phyloP scores from a whole-genome alignment of 2,113 vertebrate genomes.

The Ploceus nigricollis region DNA sequence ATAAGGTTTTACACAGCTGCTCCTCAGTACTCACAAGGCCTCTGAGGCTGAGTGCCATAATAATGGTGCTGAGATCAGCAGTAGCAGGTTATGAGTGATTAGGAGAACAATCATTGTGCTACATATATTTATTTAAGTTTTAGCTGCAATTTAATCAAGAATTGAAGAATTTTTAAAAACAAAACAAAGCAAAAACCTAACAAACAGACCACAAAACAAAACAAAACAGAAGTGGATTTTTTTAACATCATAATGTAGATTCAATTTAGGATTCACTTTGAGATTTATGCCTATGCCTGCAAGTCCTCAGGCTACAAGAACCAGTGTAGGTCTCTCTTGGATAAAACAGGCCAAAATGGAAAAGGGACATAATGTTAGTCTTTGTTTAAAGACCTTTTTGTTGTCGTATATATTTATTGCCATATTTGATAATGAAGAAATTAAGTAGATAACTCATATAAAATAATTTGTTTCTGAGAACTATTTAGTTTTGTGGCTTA shows the following conservation, averaged over 20 bases:
- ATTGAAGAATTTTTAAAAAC: not conserved
- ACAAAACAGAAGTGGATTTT: not conserved
- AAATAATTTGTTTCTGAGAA: not conserved
- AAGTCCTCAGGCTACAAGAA: not conserved
- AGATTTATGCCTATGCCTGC: not conserved
- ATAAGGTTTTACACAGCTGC: not conserved
- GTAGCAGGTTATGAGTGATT: not conserved
- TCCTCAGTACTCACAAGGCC: not conserved
- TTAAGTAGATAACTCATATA: fast-evolving
- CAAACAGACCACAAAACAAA: not conserved
- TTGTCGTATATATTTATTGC: not conserved
- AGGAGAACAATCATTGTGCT: not conserved
- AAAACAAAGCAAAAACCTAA: not conserved
- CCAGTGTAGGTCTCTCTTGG: not conserved
- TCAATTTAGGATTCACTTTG: not conserved
- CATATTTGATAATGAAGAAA: not conserved
- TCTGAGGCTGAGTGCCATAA: not conserved
- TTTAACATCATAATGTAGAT: not conserved
- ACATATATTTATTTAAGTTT: not conserved
- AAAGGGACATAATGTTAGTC: not conserved
- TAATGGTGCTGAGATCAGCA: not conserved
- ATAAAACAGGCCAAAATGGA: not conserved
- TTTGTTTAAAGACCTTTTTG: not conserved
- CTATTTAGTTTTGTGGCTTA: not conserved
- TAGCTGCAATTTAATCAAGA: not conserved